These are phyloP conservation scores for Microtus montanus DNA, from an alignment of 2,113 vertebrate genomes.

Conservation along the genomic window DNA sequence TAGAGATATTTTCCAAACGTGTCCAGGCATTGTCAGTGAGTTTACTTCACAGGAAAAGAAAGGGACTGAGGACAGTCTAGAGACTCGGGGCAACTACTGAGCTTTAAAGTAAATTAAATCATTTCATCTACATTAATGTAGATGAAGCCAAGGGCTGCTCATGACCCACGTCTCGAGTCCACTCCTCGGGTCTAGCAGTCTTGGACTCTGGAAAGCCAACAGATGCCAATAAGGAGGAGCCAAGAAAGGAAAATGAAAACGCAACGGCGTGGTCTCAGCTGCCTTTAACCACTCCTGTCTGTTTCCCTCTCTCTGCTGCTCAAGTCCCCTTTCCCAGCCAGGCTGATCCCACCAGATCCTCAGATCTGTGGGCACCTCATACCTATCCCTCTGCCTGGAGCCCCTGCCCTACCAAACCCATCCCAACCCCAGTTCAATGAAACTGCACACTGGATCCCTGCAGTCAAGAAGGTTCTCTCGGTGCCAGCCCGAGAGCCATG, in stretches of 20 bases:
- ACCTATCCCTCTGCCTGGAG: not conserved
- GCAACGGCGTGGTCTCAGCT: not conserved
- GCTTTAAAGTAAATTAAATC: not conserved
- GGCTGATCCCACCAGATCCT: not conserved
- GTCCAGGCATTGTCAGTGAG: not conserved
- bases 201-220: not conserved
- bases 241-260: not conserved
- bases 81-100: not conserved
- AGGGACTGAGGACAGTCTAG: not conserved
- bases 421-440: not conserved
- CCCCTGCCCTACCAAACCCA: not conserved
- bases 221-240: not conserved
- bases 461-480: not conserved
- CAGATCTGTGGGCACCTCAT: not conserved
- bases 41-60: not conserved
- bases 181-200: not conserved
- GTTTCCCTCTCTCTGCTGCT: not conserved
- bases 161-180: not conserved
- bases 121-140: not conserved
- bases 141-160: not conserved
- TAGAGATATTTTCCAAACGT: not conserved
- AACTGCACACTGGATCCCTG: not conserved
- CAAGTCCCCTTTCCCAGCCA: not conserved
- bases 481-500: not conserved
- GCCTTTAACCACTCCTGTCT: not conserved